Percentiles rank a stretch among this genome's conserved stretches.
Conservation (phyloP, 2,797 vertebrate species). For the Acanthurus leucopareius region DNA sequence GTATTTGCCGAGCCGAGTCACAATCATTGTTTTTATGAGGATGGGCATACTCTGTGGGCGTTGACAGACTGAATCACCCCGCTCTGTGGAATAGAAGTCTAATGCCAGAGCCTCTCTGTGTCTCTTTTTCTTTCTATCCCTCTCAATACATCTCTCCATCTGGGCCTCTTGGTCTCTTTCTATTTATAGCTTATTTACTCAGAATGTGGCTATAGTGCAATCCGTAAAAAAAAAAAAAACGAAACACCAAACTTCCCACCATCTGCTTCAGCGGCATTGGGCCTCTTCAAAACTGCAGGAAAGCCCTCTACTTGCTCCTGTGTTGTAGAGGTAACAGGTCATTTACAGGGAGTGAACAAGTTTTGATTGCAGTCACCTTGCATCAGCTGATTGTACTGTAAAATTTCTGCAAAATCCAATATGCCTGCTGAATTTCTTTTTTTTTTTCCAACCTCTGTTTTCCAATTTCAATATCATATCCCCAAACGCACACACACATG, state of each 20-base stretch:
- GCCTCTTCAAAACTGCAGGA: conserved; percentile 11
- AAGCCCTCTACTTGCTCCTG: conserved; percentile 1
- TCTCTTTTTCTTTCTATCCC: conserved; percentile 20
- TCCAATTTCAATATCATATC: conserved; percentile 24
- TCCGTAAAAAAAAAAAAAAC: conserved; percentile 26
- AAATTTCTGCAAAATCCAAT: conserved; percentile 45
- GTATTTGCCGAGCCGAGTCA: conserved; percentile 62
- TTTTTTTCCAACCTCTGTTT: conserved; percentile 30
- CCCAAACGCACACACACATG: conserved; percentile 7
- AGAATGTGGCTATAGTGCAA: conserved; percentile 36
- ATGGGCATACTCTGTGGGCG: conserved; percentile 70
- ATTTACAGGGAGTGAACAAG: conserved; percentile 27
- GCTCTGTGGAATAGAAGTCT: conserved; percentile 48
- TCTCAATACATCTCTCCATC: conserved; percentile 35
- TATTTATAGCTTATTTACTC: conserved; percentile 42
- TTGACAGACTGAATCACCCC: conserved; percentile 68
- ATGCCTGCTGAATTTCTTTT: conserved; percentile 20
- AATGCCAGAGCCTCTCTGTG: conserved; percentile 38
- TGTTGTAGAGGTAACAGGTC: conserved; percentile 20
- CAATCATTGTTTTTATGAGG: conserved; percentile 73
- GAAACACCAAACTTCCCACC: conserved; percentile 11
- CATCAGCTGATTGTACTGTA: conserved; percentile 16
- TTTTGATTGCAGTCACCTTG: conserved; percentile 32
- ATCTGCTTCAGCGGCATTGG: background rate
- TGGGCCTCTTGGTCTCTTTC: conserved; percentile 31